Evolutionary conservation across 2,113 vertebrate genomes (phyloP), one percentile per base, ranked within the genome.

Genomic region (Alexandromys fortis): DNA sequence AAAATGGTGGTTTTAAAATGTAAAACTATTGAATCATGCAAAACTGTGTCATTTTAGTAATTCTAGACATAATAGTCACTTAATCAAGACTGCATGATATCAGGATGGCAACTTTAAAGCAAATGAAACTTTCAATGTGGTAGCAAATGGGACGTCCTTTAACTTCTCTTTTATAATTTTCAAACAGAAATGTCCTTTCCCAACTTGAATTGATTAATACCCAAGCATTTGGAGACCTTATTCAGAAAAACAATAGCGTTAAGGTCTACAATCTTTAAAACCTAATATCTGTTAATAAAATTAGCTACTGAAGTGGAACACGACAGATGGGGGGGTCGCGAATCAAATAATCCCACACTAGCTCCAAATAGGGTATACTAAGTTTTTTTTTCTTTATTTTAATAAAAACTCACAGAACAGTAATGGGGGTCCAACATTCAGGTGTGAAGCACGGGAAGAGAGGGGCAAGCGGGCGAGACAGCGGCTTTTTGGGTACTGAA

Each of bases 1-100:
- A 96, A 92, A 89, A 72, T 9, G 7, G 55, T 58, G 55, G 55
- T 58, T 98, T 94, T 97, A 96, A 55, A 76, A 93, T 95, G 72
- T 96, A 94, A 26, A 98, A 96, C 6, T 49, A 26, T 35, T 77
- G 70, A 77, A 87, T 35, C 87, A 70, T 77, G 19, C 55, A 73
- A 13, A 21, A 95, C 55, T 68, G 33, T 67, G 19, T 85, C 79
- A 92, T 55, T 91, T 33, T 87, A 72, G 89, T 78, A 86, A 91
- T 61, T 89, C 12, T 87, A n/a, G 45, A 26, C 78, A 92, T 94
- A 52, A 42, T 73, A 55, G 92, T 47, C 49, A 77, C 88, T 94
- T 90, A 90, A 82, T 89, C 42, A 90, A 22, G 8, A 95, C 13
- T 81, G 13, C 63, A 47, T 86, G 38, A 77, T 1, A 33, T 65